These are phyloP conservation scores for Anarrhichthys ocellatus DNA, from an alignment of 2,113 vertebrate species.

Conservation along the genomic window DNA sequence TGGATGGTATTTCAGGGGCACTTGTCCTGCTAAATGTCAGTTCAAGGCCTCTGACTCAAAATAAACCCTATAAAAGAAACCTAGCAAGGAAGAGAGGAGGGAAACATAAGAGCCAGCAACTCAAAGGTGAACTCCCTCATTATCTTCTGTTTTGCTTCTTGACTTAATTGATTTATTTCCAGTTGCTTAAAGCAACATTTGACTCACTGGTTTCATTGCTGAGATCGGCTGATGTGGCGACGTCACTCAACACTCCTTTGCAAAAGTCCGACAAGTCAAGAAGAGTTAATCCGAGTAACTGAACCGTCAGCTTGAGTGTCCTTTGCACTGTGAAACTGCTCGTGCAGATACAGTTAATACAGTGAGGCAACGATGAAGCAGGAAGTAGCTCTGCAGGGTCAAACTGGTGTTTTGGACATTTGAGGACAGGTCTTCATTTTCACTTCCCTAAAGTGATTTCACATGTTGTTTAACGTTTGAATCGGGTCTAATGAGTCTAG, in stretches of 20 bases:
- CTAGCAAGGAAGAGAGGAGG: neutral
- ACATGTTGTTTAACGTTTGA: neutral
- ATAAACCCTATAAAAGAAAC: neutral
- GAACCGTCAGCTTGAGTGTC: neutral
- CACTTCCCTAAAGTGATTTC: conserved; percentile 21
- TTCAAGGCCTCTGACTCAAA: conserved; percentile 25
- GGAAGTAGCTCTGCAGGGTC: conserved; percentile 13
- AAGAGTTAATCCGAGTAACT: neutral
- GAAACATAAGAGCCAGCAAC: neutral
- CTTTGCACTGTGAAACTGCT: neutral
- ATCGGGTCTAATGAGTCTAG: too few species aligned
- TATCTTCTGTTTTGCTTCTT: neutral
- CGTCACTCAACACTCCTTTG: neutral
- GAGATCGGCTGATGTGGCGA: neutral
- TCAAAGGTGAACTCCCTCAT: neutral
- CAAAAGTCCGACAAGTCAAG: neutral
- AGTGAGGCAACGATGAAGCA: neutral
- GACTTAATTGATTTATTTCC: neutral
- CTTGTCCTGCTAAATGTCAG: conserved; percentile 48
- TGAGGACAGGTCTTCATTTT: neutral
- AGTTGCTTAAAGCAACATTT: neutral
- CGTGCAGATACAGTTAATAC: neutral
- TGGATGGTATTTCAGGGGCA: conserved; percentile 35
- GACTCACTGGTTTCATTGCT: conserved; percentile 3
- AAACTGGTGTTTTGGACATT: neutral